Evolutionary conservation across 2,797 vertebrate species (phyloP).

Genomic region (Lemur catta): DNA sequence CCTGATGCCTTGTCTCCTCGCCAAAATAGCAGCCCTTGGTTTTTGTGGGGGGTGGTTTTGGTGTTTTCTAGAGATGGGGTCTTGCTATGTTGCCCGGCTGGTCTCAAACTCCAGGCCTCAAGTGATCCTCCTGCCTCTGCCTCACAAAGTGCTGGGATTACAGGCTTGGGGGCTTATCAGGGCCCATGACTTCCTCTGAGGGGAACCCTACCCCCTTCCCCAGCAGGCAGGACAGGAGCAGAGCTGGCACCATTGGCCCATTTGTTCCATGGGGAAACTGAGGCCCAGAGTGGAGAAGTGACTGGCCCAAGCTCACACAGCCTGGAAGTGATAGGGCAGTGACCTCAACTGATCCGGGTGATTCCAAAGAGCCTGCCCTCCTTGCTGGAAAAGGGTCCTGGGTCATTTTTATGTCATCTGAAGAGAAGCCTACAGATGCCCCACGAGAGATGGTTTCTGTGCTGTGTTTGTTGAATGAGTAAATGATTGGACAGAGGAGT

Average conservation of each 20-base stretch:
- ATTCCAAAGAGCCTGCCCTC: background rate
- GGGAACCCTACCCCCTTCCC: background rate
- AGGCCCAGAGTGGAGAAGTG: background rate
- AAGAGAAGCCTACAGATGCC: background rate
- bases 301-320: background rate
- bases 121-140: background rate
- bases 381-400: background rate
- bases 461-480: background rate
- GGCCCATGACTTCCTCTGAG: background rate
- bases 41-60: background rate
- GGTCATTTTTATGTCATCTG: background rate
- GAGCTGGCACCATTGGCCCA: background rate
- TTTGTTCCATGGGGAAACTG: background rate
- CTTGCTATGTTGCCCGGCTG: background rate
- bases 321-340: background rate
- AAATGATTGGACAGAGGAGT: background rate
- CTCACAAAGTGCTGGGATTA: background rate
- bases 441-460: background rate
- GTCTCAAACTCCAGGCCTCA: background rate
- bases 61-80: background rate
- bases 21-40: conserved; percentile 46
- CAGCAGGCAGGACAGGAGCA: background rate
- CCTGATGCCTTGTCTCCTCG: background rate
- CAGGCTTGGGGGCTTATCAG: background rate
- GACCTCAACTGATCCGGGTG: background rate